These are phyloP conservation scores for Brevimyrus niger DNA, from an alignment of 2,113 vertebrate genomes.

Conservation along the genomic window DNA sequence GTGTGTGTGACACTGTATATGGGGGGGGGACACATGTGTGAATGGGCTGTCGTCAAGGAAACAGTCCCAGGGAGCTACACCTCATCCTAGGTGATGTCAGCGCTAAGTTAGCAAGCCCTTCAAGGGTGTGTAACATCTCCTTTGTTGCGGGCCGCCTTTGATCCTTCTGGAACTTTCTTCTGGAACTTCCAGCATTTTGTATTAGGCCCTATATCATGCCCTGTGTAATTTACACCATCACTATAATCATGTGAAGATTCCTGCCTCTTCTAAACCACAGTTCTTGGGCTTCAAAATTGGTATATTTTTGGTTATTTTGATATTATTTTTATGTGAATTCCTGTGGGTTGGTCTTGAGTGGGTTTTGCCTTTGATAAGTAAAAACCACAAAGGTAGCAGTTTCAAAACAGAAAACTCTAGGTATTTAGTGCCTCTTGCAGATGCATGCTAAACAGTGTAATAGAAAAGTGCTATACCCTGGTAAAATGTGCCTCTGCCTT, in stretches of 20 bases:
- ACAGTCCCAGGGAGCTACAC: not conserved
- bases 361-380: not conserved
- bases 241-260: not conserved
- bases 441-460: not conserved
- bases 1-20: slow-evolving; percentile 1
- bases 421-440: no score
- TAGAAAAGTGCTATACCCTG: not conserved
- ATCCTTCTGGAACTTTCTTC: not conserved
- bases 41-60: not conserved
- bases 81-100: not conserved
- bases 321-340: slow-evolving; percentile 3
- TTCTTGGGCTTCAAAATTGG: not conserved
- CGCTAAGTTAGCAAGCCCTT: not conserved
- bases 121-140: not conserved
- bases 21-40: not conserved
- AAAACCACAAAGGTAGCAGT: not conserved
- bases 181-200: not conserved
- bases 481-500: not conserved
- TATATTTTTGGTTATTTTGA: not conserved
- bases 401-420: not conserved
- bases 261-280: not conserved
- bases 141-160: not conserved
- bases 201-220: not conserved
- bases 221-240: not conserved
- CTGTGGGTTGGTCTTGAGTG: not conserved